phyloP scores from a whole-genome alignment of 2,888 invertebrate species.

The Synanthedon tipuliformis region DNA sequence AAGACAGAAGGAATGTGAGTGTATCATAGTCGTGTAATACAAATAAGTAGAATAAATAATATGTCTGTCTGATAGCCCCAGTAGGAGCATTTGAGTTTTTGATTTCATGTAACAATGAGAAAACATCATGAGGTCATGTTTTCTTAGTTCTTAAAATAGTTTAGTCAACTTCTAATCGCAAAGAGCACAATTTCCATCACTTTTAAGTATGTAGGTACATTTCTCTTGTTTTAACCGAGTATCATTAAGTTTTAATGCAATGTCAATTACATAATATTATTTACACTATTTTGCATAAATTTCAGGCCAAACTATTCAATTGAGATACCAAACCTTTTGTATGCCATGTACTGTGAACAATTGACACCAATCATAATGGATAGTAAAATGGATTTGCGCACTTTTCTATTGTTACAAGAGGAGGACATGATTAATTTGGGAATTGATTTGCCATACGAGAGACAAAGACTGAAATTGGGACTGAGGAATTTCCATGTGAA shows the following conservation, averaged over 20 bases:
- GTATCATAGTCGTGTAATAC: not conserved
- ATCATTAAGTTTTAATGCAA: not conserved
- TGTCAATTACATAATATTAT: not conserved
- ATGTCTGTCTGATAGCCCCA: no score
- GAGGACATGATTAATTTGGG: slow-evolving; percentile 68
- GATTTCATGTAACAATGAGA: no score
- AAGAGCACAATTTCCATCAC: no score
- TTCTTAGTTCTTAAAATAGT: no score
- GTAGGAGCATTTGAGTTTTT: no score
- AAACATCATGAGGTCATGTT: no score
- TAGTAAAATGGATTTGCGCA: slow-evolving; percentile 60
- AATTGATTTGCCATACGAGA: slow-evolving; percentile 70
- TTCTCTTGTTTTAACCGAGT: not conserved
- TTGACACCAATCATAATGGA: slow-evolving; percentile 54
- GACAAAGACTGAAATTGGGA: slow-evolving; percentile 64
- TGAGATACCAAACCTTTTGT: slow-evolving; percentile 69
- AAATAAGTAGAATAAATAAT: no score
- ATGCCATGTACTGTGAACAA: slow-evolving; percentile 71
- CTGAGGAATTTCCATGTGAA: slow-evolving; percentile 70
- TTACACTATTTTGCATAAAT: slow-evolving; percentile 3
- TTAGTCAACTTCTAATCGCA: not conserved
- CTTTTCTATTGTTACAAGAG: slow-evolving; percentile 70
- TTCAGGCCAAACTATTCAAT: slow-evolving; percentile 57
- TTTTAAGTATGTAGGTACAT: not conserved
- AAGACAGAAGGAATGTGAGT: slow-evolving; percentile 36